Evolutionary conservation across 1,140 invertebrate species (phyloP).

Genomic region (Ceratitis capitata): DNA sequence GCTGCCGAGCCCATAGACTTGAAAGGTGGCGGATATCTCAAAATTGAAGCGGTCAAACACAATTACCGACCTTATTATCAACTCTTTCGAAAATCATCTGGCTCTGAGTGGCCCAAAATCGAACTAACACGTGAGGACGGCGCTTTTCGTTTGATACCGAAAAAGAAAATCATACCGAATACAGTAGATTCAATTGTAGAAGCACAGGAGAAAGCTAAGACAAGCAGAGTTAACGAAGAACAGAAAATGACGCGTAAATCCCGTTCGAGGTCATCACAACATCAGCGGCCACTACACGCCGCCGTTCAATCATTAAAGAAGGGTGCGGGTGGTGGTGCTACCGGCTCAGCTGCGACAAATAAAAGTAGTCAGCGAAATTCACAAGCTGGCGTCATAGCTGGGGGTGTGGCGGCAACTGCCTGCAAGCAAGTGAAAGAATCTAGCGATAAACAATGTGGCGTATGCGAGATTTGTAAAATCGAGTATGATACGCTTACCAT

Average conservation of each 20-base stretch:
- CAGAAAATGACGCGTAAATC: constrained; percentile 46
- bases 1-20: constrained; percentile 51
- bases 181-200: neutral
- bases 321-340: neutral
- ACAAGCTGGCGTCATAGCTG: constrained; percentile 45
- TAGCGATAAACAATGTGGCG: constrained; percentile 70
- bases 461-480: constrained; percentile 79
- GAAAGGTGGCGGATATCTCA: constrained; percentile 55
- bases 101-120: constrained; percentile 60
- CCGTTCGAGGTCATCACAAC: constrained; percentile 42
- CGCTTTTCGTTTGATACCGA: constrained; percentile 55
- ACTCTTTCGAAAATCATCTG: constrained; percentile 58
- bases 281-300: constrained; percentile 11
- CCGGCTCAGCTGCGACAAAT: neutral
- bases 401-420: constrained; percentile 46
- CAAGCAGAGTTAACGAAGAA: neutral
- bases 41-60: constrained; percentile 59
- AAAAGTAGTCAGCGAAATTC: constrained; percentile 32
- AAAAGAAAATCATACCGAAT: constrained; percentile 40
- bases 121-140: constrained; percentile 59
- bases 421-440: constrained; percentile 51
- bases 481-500: constrained; percentile 74
- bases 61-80: constrained; percentile 61
- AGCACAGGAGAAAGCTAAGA: neutral
- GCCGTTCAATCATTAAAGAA: constrained; percentile 5